These are phyloP conservation scores for Prionailurus viverrinus DNA, from an alignment of 2,113 vertebrate species.

Conservation along the genomic window DNA sequence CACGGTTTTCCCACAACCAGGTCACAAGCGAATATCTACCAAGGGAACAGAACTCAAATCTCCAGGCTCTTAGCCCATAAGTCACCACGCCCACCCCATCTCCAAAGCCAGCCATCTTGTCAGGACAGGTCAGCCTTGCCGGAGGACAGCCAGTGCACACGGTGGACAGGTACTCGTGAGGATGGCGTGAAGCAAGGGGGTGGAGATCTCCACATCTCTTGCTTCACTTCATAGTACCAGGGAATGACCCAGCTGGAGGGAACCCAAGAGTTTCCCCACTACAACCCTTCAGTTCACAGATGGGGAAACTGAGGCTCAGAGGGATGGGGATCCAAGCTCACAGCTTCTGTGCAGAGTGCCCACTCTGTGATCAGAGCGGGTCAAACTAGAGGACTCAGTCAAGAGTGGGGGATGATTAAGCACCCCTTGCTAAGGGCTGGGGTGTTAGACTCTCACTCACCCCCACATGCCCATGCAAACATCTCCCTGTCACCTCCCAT, in stretches of 20 bases:
- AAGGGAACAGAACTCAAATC: not conserved
- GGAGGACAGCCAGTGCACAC: not conserved
- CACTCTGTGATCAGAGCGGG: not conserved
- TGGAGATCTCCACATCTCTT: not conserved
- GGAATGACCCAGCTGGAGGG: not conserved
- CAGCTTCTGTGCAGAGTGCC: not conserved
- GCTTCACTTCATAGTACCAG: not conserved
- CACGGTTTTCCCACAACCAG: slow-evolving; percentile 53
- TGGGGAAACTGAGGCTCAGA: not conserved
- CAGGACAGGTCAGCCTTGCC: not conserved
- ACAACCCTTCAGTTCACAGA: not conserved
- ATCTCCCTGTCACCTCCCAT: not conserved
- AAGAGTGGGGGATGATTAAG: not conserved
- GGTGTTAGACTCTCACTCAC: not conserved
- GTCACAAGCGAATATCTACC: not conserved
- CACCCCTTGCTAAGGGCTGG: not conserved
- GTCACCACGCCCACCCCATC: not conserved
- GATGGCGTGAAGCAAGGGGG: not conserved
- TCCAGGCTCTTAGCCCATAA: not conserved
- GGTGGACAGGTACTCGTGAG: not conserved
- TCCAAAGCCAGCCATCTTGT: not conserved
- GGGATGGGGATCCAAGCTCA: not conserved
- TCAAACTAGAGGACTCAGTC: not conserved
- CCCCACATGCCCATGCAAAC: not conserved
- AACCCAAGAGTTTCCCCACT: not conserved